Base-by-base conservation (phyloP, 2,113 vertebrate species). In the Odocoileus hemionus region DNA sequence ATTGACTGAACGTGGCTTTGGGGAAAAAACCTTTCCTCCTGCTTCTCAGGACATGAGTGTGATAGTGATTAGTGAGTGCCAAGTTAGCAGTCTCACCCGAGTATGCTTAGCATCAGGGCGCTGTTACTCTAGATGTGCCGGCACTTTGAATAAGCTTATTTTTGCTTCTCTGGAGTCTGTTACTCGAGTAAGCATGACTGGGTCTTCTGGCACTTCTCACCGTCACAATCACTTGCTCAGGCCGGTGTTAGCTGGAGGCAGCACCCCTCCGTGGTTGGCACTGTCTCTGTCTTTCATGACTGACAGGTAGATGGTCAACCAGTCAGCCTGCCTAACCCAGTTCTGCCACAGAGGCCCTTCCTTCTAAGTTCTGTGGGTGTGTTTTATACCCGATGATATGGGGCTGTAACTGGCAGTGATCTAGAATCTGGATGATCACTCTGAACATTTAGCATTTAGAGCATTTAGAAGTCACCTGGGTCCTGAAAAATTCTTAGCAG, bases 211-310 rank as follows among this genome's bases (percentile, higher is more conserved):
- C 36, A 13, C 14, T 43, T 88, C 23, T 54, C 54, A 16, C 16
- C 28, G 4, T 55, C 21, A 43, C 2, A 28, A 54, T 23, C 50
- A 25, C 43, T 57, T 25, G 57, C 13, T 14, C n/a, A 26, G 16
- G 19, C 39, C 17, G 0, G 2, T 7, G 43, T 78, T 76, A 13
- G 15, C 43, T 1, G 25, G 39, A 54, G 83, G 58, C 4, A 0
- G 2, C 0, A 0, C 8, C 33, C 6, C 23, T 43, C 7, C 7
- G 7, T 45, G 45, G 45, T 21, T 2, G 30, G 30, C 4, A 0
- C 55, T 33, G 2, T n/a, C 58, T 70, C 28, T 67, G 54, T 47
- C 25, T 76, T 80, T 50, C 13, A 54, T 57, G 30, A 15, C 67
- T 33, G 36, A 78, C 36, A 43, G 64, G 12, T 33, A n/a, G 16